phyloP scores from a whole-genome alignment of 2,797 vertebrate genomes.

The Mico argentatus region DNA sequence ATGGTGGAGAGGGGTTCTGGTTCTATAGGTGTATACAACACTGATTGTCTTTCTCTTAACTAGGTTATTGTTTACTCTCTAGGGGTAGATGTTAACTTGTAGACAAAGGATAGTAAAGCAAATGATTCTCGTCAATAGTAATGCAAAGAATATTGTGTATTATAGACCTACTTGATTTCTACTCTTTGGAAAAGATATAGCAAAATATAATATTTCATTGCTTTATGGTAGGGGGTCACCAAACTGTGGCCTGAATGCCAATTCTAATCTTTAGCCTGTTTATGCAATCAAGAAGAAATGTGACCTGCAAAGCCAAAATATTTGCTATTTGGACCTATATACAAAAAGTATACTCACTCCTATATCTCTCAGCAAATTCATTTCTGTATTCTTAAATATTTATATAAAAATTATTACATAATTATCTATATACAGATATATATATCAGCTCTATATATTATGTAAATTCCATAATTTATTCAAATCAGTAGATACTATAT shows the following conservation, averaged over 20 bases:
- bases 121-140: not conserved
- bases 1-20: not conserved
- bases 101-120: not conserved
- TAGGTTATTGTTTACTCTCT: not conserved
- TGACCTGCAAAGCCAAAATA: not conserved
- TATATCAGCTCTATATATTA: not conserved
- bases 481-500: constrained; percentile 64
- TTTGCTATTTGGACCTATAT: not conserved
- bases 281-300: not conserved
- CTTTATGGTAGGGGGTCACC: not conserved
- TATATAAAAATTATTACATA: not conserved
- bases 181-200: not conserved
- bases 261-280: not conserved
- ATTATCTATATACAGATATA: not conserved
- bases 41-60: not conserved
- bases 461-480: constrained; percentile 73
- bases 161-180: not conserved
- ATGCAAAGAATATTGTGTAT: not conserved
- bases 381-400: not conserved
- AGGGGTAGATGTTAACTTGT: not conserved
- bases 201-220: not conserved
- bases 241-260: not conserved
- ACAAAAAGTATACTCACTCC: not conserved
- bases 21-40: not conserved
- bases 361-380: not conserved